Base-by-base conservation (phyloP, 2,888 invertebrate species). In the Amblyjoppa fuscipennis region DNA sequence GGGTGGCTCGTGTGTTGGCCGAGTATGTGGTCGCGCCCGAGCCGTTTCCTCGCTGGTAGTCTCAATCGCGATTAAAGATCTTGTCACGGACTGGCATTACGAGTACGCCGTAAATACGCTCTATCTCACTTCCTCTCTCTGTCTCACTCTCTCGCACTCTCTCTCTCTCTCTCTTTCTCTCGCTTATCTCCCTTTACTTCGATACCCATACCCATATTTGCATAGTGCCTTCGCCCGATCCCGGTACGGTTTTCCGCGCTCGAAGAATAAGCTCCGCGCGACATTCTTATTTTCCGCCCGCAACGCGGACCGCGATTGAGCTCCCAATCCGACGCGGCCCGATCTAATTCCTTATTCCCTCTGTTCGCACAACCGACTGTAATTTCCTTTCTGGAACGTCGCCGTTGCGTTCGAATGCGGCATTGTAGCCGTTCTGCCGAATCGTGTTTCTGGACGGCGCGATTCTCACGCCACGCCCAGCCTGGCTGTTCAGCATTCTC, bases 61-160 rank as follows among this genome's bases (percentile, higher is more conserved):
- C 75, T 92, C 90, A 91, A 93, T 93, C 92, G 91, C 91, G 93
- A 93, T 93, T 92, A 90, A 92, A 93, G 93, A 93, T 93, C 93
- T 93, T 93, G 93, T 92, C 93, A 90, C 90, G 90, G 90, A 91
- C 89, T 90, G 89, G 90, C 92, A 90, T 91, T 90, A 90, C 90
- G 90, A 88, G 90, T 89, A 89, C 89, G 88, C 87, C 87, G 87
- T 84, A 83, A 87, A 87, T 85, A 82, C 69, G 76, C 71, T 76
- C 85, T 88, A 86, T 87, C 88, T 89, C 89, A 88, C 89, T 88
- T 85, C 83, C 85, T 86, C 79, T 80, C 83, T 69, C 68, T 73
- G 83, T 86, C 81, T 83, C 85, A 68, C 86, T 87, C 83, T 70
- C 73, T 9, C 7, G 7, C 38, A 38, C 80, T 87, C 81, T 76